Conservation (phyloP, 2,888 invertebrate species). For the Tetragonula carbonaria region DNA sequence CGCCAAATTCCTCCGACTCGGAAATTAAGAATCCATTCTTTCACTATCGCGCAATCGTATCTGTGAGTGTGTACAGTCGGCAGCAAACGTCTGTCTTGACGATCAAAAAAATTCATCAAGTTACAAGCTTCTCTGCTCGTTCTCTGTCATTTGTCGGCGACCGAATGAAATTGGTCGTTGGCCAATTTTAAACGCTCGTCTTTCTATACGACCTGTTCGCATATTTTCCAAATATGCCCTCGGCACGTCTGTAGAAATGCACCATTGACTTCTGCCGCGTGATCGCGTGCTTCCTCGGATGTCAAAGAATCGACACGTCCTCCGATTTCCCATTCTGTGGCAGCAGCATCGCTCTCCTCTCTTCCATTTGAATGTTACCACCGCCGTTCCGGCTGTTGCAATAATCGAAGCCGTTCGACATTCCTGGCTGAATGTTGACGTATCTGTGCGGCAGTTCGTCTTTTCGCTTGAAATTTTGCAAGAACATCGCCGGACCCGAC, state of each 20-base stretch:
- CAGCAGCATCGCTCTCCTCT: constrained; percentile 56
- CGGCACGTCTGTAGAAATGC: constrained; percentile 32
- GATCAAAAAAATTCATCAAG: no score
- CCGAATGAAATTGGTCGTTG: not conserved
- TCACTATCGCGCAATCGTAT: no score
- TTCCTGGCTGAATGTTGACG: constrained; percentile 76
- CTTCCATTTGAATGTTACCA: constrained; percentile 61
- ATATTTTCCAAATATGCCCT: constrained; percentile 47
- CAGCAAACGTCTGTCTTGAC: not conserved
- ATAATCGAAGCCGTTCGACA: constrained; percentile 16
- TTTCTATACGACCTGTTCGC: constrained; percentile 37
- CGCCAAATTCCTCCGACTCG: not conserved
- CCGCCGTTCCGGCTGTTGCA: constrained; percentile 16
- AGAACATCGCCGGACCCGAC: not conserved
- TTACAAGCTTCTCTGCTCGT: no score
- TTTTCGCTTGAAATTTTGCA: constrained; percentile 38
- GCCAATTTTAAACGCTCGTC: constrained; percentile 28
- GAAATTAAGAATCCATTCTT: not conserved
- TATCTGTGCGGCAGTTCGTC: constrained; percentile 68
- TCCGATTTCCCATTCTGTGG: constrained; percentile 52
- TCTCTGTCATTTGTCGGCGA: no score
- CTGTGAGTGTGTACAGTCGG: no score
- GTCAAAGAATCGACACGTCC: constrained; percentile 72
- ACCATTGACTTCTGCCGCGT: constrained; percentile 54
- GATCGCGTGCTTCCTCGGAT: constrained; percentile 19